Evolutionary conservation across 2,797 vertebrate species (phyloP), one percentile per base, ranked within the genome.

Genomic region (Orestias chungarensis): DNA sequence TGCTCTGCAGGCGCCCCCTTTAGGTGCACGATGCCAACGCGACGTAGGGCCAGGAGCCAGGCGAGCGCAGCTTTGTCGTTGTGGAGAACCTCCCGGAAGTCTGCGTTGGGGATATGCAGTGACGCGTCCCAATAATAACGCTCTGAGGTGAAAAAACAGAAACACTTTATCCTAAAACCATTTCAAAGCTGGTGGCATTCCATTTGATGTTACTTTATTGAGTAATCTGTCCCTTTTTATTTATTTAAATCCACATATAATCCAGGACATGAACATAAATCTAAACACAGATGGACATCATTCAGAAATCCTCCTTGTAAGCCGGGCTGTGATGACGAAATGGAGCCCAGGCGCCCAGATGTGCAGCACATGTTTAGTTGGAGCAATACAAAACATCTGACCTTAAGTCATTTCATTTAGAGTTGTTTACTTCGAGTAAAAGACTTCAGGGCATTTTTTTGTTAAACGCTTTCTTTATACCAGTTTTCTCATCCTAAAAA

Each of bases 21-120:
- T 72, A 99, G 91, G 68, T 96, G 91, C 44, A 96, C 95, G 0
- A 99, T 93, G 80, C 97, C 97, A 18, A 95, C 74, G 7, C 95
- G 95, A 9, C 95, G 95, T 73, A 99, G 93, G 5, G 90, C 92
- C 65, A 90, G 72, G 27, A 99, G 94, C 97, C 97, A 98, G 65
- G 88, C 91, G 83, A 96, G 95, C 0, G 96, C 94, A 0, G 95
- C 94, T 78, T 95, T 89, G 52, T 98, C 95, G 20, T 93, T 88
- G 14, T 14, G 75, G 44, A 99, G 89, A 71, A 99, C 90, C 69
- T 96, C 94, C 86, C 96, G 92, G 82, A 95, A 99, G 84, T 94
- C 80, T 42, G 95, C 92, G 3, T 94, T 88, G 68, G 96, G 96
- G 14, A 99, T 93, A 0, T 86, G 92, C 69, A 99, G 92, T 31